Evolutionary conservation across 1,140 invertebrate species (phyloP).

Genomic region (Colletes latitarsis): DNA sequence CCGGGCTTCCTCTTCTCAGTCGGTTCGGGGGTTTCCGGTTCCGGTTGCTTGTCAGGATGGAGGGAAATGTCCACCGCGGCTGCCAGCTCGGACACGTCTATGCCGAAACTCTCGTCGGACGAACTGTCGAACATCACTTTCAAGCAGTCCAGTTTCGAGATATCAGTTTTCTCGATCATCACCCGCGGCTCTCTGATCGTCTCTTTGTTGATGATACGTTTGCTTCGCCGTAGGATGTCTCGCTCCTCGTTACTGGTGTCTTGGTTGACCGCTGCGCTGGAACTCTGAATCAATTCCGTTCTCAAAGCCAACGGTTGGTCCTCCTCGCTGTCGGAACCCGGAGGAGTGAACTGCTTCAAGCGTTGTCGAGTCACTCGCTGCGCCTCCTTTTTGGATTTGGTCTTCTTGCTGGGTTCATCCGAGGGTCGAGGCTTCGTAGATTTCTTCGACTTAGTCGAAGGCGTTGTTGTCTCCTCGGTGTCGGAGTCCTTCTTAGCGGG

Average conservation of each 20-base stretch:
- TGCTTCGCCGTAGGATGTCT: constrained; percentile 43
- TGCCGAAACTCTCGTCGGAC: constrained; percentile 76
- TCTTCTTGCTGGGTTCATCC: constrained; percentile 4
- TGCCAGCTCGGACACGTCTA: constrained; percentile 71
- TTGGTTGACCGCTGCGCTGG: not conserved
- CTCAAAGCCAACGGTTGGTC: constrained; percentile 57
- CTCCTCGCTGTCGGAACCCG: constrained; percentile 64
- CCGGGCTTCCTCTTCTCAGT: constrained; percentile 16
- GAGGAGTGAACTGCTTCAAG: constrained; percentile 48
- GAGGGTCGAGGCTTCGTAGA: not conserved
- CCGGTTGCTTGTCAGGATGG: constrained; percentile 60
- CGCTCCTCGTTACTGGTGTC: constrained; percentile 22
- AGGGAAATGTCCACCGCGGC: constrained; percentile 73
- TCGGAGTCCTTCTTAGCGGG: constrained; percentile 18
- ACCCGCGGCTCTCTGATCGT: constrained; percentile 65
- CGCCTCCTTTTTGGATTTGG: constrained; percentile 30
- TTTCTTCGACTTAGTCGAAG: constrained; percentile 15
- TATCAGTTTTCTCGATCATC: constrained; percentile 69
- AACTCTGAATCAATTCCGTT: constrained; percentile 19
- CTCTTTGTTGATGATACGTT: constrained; percentile 58
- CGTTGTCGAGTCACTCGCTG: constrained; percentile 44
- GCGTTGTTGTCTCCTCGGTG: not conserved
- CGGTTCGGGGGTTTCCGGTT: constrained; percentile 43
- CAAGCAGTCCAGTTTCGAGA: constrained; percentile 65
- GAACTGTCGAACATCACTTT: constrained; percentile 74